phyloP scores from a whole-genome alignment of 2,113 vertebrate genomes.

The Isurus oxyrinchus region DNA sequence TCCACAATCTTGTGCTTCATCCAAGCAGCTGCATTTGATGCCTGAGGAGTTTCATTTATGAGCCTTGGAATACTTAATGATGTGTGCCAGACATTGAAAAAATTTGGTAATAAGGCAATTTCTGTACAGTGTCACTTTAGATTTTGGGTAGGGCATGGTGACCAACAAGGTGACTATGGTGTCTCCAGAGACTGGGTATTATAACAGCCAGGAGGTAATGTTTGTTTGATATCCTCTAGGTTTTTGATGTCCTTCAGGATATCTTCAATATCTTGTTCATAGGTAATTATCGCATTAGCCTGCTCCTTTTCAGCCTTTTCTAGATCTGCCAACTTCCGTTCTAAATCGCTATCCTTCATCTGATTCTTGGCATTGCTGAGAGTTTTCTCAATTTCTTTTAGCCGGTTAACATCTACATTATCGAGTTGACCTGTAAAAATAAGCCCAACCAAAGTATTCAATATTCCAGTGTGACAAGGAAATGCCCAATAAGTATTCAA shows the following conservation, averaged over 20 bases:
- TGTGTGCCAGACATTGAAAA: slow-evolving; percentile 42
- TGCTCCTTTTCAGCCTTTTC: slow-evolving; percentile 75
- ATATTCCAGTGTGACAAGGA: neutral
- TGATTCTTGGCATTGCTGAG: slow-evolving; percentile 77
- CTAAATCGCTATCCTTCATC: slow-evolving; percentile 74
- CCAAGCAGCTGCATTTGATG: slow-evolving; percentile 38
- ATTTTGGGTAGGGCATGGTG: slow-evolving; percentile 36
- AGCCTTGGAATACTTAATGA: slow-evolving; percentile 45
- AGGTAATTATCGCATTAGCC: slow-evolving; percentile 77
- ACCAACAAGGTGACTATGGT: slow-evolving; percentile 13
- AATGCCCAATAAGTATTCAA: neutral
- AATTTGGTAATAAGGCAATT: slow-evolving; percentile 37
- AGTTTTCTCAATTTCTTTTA: slow-evolving; percentile 78
- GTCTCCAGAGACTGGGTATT: slow-evolving; percentile 86
- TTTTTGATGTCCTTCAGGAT: slow-evolving; percentile 85
- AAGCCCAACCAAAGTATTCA: slow-evolving; percentile 1
- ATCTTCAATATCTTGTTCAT: slow-evolving; percentile 82
- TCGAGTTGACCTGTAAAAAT: slow-evolving; percentile 76
- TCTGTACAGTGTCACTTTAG: slow-evolving; percentile 39
- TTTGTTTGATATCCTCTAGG: slow-evolving; percentile 90
- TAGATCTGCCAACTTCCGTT: slow-evolving; percentile 78
- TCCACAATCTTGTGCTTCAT: slow-evolving; percentile 25
- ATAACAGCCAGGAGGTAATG: slow-evolving; percentile 86
- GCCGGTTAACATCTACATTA: slow-evolving; percentile 83
- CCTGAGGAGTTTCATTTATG: slow-evolving; percentile 37